These are phyloP conservation scores for Diceros bicornis DNA, from an alignment of 2,797 vertebrate species.

Conservation along the genomic window DNA sequence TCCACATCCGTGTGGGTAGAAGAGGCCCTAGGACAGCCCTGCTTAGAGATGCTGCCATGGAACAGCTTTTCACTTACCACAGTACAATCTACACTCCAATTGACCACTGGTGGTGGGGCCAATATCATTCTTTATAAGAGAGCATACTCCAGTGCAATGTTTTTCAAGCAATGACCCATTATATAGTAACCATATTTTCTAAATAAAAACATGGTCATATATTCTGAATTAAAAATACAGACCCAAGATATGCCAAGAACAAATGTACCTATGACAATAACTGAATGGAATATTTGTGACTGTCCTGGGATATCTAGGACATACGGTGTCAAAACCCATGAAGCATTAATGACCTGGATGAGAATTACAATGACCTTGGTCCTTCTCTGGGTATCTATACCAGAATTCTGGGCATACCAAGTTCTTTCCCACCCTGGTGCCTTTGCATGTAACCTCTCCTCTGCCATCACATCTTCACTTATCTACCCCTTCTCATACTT, in stretches of 20 bases:
- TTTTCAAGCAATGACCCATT: conserved; percentile 29
- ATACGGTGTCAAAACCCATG: conserved; percentile 59
- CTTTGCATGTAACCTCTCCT: background rate
- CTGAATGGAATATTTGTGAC: conserved; percentile 59
- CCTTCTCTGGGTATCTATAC: conserved; percentile 55
- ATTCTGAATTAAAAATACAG: conserved; percentile 59
- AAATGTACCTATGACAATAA: conserved; percentile 28
- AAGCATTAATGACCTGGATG: conserved; percentile 69
- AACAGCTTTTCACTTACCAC: background rate
- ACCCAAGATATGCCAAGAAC: background rate
- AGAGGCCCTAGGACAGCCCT: background rate
- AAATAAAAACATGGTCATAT: conserved; percentile 50
- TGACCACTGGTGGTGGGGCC: background rate
- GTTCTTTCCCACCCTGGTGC: background rate
- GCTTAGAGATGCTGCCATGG: background rate
- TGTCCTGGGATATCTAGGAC: conserved; percentile 72
- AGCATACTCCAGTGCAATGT: background rate
- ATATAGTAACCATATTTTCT: conserved; percentile 30
- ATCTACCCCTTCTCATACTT: background rate
- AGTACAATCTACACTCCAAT: background rate
- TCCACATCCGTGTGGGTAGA: background rate
- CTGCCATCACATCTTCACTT: background rate
- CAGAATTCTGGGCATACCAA: background rate
- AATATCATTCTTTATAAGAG: background rate
- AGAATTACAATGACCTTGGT: conserved; percentile 58